phyloP scores from a whole-genome alignment of 1,140 invertebrate species.

The Cryptotermes secundus region DNA sequence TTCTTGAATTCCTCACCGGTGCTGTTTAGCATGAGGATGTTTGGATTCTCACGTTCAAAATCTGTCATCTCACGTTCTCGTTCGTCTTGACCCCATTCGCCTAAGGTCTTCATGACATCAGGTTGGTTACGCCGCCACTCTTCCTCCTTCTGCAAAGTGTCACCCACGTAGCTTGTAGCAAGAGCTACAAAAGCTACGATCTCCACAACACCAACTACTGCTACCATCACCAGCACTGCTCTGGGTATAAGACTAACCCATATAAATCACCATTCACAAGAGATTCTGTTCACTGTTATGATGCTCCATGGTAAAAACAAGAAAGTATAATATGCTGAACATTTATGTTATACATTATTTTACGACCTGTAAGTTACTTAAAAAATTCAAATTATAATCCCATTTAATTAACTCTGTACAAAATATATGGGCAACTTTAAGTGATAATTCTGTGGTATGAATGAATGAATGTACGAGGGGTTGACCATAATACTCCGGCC shows the following conservation, averaged over 20 bases:
- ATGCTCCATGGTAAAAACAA: too few species aligned
- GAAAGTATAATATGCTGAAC: too few species aligned
- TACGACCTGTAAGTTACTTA: too few species aligned
- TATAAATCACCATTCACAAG: constrained; percentile 8
- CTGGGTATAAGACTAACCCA: not conserved
- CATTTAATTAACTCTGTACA: too few species aligned
- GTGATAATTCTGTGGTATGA: too few species aligned
- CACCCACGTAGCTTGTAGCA: constrained; percentile 12
- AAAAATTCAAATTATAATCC: too few species aligned
- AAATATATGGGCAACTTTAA: too few species aligned
- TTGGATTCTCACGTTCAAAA: constrained; percentile 76
- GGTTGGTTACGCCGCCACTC: constrained; percentile 62
- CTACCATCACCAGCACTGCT: not conserved
- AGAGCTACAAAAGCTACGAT: constrained; percentile 1
- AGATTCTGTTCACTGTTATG: not conserved
- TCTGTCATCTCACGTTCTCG: constrained; percentile 67
- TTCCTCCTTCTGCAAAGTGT: constrained; percentile 61
- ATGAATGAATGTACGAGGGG: too few species aligned
- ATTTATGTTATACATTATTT: too few species aligned
- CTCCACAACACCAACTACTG: not conserved
- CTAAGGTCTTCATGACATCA: constrained; percentile 69
- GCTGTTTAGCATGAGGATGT: constrained; percentile 71
- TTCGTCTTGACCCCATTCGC: constrained; percentile 71
- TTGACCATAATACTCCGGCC: too few species aligned
- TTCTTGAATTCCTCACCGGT: constrained; percentile 72